Base-by-base conservation (phyloP, 1,140 invertebrate genomes). In the Pararge aegeria region DNA sequence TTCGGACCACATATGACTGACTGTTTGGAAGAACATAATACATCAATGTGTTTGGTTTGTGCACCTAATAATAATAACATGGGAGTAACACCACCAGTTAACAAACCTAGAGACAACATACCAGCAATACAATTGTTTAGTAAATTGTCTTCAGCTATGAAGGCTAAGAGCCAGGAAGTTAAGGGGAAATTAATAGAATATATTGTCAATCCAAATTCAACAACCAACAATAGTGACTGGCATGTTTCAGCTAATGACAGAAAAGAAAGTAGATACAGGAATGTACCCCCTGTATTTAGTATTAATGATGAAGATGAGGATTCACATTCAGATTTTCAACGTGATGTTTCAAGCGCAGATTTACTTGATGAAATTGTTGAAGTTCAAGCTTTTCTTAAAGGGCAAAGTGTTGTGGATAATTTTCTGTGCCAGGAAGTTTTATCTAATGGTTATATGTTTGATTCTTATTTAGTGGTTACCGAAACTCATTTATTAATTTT, bases 161-260 rank as follows among this genome's bases (percentile, higher is more conserved):
- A 95, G 89, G 92, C 94, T n/a, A 98, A 98, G 89, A 95, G 96
- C 21, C 95, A 95, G 56, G 96, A 97, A 89, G 94, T 98, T 19
- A 98, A 97, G 81, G 97, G 95, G 12, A 98, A 97, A 91, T 83
- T 99, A 44, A 94, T 97, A 40, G 97, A 98, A 85, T 98, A 98
- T 75, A 98, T 99, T 65, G 95, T 96, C 0, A 97, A 97, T 92
- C 96, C 95, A 18, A 93, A 92, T 69, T 93, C 93, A 34, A 92
- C 87, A 60, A 84, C 83, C 10, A 85, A 80, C 68, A 83, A 90
- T 54, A 84, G 87, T 9, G 94, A 95, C 54, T 94, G 94, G 69
- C 97, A 97, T 90, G 95, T 97, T 9, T 94, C 94, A 49, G 95
- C 93, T 66, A 91, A 90, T 67, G 97, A 98, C 73, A 93, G 94